A percentile compares a stretch with the other conserved stretches of the same genome.
These are phyloP conservation scores for Lethrus apterus DNA, from an alignment of 1,140 invertebrate genomes.

Conservation along the genomic window DNA sequence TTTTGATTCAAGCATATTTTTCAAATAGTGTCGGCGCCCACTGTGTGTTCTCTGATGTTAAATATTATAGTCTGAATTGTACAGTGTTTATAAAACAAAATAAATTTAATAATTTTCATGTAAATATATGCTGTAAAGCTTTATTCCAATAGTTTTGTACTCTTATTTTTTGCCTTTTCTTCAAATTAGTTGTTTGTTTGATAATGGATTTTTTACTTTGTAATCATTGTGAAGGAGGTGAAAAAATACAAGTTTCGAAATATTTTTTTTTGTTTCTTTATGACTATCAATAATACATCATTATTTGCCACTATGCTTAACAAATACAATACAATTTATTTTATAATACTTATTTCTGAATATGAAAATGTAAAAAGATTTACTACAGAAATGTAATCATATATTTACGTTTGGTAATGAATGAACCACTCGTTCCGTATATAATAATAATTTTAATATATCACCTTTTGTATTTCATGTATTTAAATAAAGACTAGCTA, in stretches of 20 bases:
- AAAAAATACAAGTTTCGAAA: slow-evolving; percentile 15
- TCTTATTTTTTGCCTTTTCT: no score
- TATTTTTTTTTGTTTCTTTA: slow-evolving; percentile 29
- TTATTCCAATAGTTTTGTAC: no score
- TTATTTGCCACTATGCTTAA: slow-evolving; percentile 37
- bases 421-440: slow-evolving; percentile 16
- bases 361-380: slow-evolving; percentile 34
- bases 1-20: no score
- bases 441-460: slow-evolving; percentile 24
- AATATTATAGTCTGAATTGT: no score
- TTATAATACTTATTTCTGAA: slow-evolving; percentile 31
- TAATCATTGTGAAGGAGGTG: no score
- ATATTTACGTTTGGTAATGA: slow-evolving; percentile 14
- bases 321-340: slow-evolving; percentile 34
- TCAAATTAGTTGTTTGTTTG: no score
- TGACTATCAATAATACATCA: slow-evolving; percentile 33
- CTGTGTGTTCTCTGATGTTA: no score
- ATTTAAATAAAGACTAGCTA: slow-evolving; percentile 27
- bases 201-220: no score
- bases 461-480: slow-evolving; percentile 23
- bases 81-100: no score
- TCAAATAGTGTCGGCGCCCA: no score
- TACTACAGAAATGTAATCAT: slow-evolving; percentile 23
- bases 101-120: no score
- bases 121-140: no score